A percentile compares a stretch with the other conserved stretches of the same genome.
phyloP scores from a whole-genome alignment of 2,797 vertebrate genomes.

The Monodelphis domestica region DNA sequence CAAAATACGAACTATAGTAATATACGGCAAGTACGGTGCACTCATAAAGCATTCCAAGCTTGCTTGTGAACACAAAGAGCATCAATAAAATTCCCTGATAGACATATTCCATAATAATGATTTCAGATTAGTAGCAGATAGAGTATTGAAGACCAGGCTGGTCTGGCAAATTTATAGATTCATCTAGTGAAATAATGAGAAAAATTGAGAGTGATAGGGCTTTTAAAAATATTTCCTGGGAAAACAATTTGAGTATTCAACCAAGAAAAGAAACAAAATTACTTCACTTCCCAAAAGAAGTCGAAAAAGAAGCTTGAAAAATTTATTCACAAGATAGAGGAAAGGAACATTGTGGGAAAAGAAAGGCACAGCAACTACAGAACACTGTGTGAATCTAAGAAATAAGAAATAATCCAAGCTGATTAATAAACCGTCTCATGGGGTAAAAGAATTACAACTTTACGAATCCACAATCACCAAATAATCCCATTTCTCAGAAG shows the following conservation, averaged over 20 bases:
- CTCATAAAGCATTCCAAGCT: neutral
- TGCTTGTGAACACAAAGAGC: neutral
- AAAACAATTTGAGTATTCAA: neutral
- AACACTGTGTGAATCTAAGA: neutral
- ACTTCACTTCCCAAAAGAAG: neutral
- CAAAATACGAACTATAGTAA: neutral
- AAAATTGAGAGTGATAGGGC: neutral
- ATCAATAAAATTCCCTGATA: neutral
- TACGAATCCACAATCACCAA: neutral
- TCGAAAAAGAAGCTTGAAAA: neutral
- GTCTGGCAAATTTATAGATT: neutral
- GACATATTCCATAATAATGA: neutral
- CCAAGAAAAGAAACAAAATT: neutral
- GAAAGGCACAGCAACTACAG: neutral
- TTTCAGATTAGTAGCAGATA: neutral
- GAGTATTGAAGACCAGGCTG: neutral
- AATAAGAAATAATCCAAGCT: neutral
- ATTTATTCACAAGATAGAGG: neutral
- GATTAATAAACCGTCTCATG: neutral
- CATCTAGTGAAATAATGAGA: neutral
- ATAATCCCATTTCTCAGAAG: neutral
- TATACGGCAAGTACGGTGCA: neutral
- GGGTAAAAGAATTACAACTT: neutral
- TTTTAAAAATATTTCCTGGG: neutral
- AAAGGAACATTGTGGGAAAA: neutral